A percentile compares a stretch with the other conserved stretches of the same genome.
These are phyloP conservation scores for Heliconius nattereri DNA, from an alignment of 1,140 invertebrate species.

Conservation along the genomic window DNA sequence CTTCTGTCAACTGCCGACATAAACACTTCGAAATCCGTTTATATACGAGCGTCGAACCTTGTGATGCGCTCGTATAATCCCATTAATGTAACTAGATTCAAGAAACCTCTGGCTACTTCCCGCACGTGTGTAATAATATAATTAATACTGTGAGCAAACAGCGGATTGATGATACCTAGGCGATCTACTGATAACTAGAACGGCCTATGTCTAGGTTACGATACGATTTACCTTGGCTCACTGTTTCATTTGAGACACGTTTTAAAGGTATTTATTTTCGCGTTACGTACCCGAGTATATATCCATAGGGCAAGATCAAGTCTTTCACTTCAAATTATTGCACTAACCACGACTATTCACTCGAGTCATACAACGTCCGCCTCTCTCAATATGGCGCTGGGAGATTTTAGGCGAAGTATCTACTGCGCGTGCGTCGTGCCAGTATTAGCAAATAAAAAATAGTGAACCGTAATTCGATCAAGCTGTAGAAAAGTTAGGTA, in stretches of 20 bases:
- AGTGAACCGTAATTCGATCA: constrained; percentile 51
- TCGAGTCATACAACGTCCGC: constrained; percentile 81
- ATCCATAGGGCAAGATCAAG: constrained; percentile 81
- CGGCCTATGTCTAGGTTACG: constrained; percentile 81
- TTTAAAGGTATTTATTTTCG: constrained; percentile 64
- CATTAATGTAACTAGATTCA: constrained; percentile 82
- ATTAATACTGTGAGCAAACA: constrained; percentile 81
- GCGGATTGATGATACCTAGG: constrained; percentile 80
- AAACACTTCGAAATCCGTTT: constrained; percentile 82
- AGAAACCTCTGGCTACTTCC: constrained; percentile 80
- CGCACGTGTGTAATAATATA: constrained; percentile 81
- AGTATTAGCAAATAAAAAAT: constrained; percentile 75
- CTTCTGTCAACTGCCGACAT: constrained; percentile 82
- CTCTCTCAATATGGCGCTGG: constrained; percentile 82
- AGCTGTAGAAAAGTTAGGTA: constrained; percentile 46
- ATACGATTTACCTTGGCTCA: constrained; percentile 63
- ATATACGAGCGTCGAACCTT: constrained; percentile 81
- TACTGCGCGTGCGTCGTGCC: constrained; percentile 80
- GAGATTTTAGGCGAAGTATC: constrained; percentile 79
- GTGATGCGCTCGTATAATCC: constrained; percentile 78
- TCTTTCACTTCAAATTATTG: constrained; percentile 80
- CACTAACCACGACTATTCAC: constrained; percentile 81
- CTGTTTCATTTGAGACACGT: constrained; percentile 54
- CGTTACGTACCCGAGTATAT: constrained; percentile 81
- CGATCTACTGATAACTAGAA: constrained; percentile 82